These are phyloP conservation scores for Muscicapa comitata DNA, from an alignment of 2,797 vertebrate species.

Conservation along the genomic window DNA sequence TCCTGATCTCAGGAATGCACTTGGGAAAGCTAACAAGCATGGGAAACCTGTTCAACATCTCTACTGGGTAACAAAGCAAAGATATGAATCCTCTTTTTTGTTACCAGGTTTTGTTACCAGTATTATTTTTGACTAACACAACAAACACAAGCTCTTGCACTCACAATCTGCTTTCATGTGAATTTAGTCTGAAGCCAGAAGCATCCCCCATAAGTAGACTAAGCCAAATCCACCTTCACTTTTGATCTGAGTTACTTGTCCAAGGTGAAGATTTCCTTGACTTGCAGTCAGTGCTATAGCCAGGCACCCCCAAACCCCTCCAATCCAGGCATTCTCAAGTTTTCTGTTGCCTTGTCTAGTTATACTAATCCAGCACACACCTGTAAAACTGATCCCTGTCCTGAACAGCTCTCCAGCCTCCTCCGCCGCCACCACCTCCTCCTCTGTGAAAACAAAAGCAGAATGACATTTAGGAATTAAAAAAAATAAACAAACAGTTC, in stretches of 20 bases:
- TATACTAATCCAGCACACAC: slow-evolving; percentile 24
- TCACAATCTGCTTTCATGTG: background rate
- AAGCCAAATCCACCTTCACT: background rate
- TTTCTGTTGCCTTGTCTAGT: background rate
- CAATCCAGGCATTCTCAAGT: background rate
- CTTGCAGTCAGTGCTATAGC: background rate
- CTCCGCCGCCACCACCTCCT: slow-evolving; percentile 73
- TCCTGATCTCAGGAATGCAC: background rate
- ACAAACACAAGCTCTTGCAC: background rate
- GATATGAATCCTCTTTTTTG: background rate
- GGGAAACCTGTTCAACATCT: background rate
- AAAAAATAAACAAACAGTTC: background rate
- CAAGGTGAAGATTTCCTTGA: background rate
- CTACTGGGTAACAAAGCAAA: background rate
- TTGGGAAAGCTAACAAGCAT: background rate
- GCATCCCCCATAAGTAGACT: background rate
- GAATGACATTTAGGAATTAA: background rate
- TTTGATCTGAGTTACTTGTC: background rate
- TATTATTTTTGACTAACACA: background rate
- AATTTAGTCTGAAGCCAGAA: background rate
- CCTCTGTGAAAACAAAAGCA: slow-evolving; percentile 70
- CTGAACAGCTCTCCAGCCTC: slow-evolving; percentile 82
- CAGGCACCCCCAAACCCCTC: background rate
- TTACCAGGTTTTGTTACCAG: background rate
- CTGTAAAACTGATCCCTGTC: slow-evolving; percentile 83